These are phyloP conservation scores for Drosophila bifasciata DNA, from an alignment of 1,140 invertebrate genomes.

Conservation along the genomic window DNA sequence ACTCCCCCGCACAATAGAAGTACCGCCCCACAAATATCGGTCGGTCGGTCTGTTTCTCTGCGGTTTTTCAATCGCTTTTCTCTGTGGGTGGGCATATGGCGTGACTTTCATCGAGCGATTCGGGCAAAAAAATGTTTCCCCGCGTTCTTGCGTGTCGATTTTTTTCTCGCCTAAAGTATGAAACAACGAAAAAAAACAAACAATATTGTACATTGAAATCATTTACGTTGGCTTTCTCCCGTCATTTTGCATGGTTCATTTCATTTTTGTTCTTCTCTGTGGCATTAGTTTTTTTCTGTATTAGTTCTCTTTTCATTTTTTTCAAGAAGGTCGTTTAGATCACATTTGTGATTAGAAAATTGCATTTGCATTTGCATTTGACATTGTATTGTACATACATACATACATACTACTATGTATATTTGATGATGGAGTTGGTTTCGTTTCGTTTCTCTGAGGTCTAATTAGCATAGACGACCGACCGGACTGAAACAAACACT, in stretches of 20 bases:
- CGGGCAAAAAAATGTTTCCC: slow-evolving; percentile 82
- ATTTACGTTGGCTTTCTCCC: slow-evolving; percentile 54
- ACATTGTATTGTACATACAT: slow-evolving; percentile 47
- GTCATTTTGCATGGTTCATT: slow-evolving; percentile 35
- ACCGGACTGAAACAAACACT: slow-evolving; percentile 71
- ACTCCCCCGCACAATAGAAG: slow-evolving; percentile 9
- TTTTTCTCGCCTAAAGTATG: slow-evolving; percentile 73
- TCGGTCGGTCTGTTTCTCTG: not conserved
- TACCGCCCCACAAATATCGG: not conserved
- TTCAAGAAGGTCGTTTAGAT: slow-evolving; percentile 72
- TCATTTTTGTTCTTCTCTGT: slow-evolving; percentile 47
- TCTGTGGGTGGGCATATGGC: slow-evolving; percentile 36
- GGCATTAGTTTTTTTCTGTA: slow-evolving; percentile 22
- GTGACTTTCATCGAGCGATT: slow-evolving; percentile 77
- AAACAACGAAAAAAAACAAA: slow-evolving; percentile 48
- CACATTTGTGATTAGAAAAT: slow-evolving; percentile 67
- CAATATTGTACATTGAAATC: slow-evolving; percentile 53
- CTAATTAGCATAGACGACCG: slow-evolving; percentile 34
- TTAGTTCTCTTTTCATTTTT: slow-evolving; percentile 35
- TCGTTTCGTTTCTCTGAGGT: slow-evolving; percentile 37
- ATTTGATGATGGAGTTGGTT: slow-evolving; percentile 32
- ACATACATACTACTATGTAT: too few relatives aligned
- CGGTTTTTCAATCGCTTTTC: not conserved
- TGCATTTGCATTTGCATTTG: slow-evolving; percentile 67
- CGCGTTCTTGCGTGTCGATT: slow-evolving; percentile 84